Evolutionary conservation across 53 echinoderm and acorn worm genomes (phyloP), one percentile per base, ranked within the genome.

Genomic region (Apostichopus leukothele): DNA sequence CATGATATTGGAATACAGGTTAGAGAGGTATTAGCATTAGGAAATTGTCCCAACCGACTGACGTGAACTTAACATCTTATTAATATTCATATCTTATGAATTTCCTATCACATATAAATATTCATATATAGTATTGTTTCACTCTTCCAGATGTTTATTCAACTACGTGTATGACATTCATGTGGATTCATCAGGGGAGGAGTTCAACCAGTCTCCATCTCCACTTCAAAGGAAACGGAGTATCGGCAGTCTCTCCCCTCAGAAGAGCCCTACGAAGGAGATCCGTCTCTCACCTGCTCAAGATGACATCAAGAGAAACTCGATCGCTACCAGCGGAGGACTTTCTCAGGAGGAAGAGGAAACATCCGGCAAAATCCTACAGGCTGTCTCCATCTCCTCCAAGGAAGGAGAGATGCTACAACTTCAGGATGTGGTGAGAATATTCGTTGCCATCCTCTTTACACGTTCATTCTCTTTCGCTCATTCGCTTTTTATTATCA

Each of bases 121-220:
- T 87, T 21, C 73, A 87, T 4, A 5, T 50, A 25, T 74, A 73
- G 20, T 26, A 19, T 53, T 50, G 18, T 74, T 61, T 3, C 1
- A 51, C 27, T 8, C 21, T 63, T 75, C 1, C 88, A 97, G 97
- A 60, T 93, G 91, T 81, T 92, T 97, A 73, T 97, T 97, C 84
- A 95, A 91, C 92, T 90, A 95, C 59, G 94, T 97, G 18, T 97
- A 93, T 73, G 97, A 97, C 93, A 94, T 97, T 90, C 91, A 91
- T 16, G 91, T 97, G 22, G 94, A 97, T 78, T 18, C 90, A 60
- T 27, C 88, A 81, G 61, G 4, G 6, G 85, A 85, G 14, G 85
- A 85, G 2, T 25, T 63, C 25, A 85, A 5, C 67, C 50, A 85
- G 16, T 85, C 85, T 39, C 89, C 60, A 52, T 68, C 74, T 53